These are phyloP conservation scores for Alouatta palliata DNA, from an alignment of 2,113 vertebrate species.

Conservation along the genomic window DNA sequence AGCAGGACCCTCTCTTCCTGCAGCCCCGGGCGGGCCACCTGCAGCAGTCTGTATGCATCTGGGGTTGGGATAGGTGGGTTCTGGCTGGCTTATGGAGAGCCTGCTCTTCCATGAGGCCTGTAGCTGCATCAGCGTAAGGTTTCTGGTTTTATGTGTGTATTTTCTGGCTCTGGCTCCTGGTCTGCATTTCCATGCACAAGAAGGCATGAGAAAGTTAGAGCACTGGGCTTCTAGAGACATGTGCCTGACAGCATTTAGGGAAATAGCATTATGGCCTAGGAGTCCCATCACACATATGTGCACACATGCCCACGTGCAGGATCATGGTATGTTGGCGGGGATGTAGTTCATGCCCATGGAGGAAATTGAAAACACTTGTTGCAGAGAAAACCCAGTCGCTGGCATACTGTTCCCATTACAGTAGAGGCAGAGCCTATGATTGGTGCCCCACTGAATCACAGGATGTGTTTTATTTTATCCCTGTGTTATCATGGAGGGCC, in stretches of 20 bases:
- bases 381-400: neutral
- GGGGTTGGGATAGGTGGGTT: rapidly evolving
- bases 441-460: neutral
- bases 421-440: neutral
- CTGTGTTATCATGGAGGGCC: neutral
- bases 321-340: neutral
- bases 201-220: neutral
- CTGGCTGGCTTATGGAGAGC: neutral
- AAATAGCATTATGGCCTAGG: neutral
- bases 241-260: neutral
- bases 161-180: neutral
- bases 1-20: neutral
- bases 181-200: neutral
- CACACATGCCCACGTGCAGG: rapidly evolving
- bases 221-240: neutral
- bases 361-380: neutral
- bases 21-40: neutral
- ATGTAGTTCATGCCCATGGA: neutral
- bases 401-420: neutral
- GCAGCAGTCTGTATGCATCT: neutral
- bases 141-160: neutral
- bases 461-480: neutral
- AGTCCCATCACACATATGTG: too few relatives aligned
- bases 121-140: neutral
- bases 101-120: neutral